Conservation (phyloP, 2,113 vertebrate species). For the Limnothrissa miodon region DNA sequence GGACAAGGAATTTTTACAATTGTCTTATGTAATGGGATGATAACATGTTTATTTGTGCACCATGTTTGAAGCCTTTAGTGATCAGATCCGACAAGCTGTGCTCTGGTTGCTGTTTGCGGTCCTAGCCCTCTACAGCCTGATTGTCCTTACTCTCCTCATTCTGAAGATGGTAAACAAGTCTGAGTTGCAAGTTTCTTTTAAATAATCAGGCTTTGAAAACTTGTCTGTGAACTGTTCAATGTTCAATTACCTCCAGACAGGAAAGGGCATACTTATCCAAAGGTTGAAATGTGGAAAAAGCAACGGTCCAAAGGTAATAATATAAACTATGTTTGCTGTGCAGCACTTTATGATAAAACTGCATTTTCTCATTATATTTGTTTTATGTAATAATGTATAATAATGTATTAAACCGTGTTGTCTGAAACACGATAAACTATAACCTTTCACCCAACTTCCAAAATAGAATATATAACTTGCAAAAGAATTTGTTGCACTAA, state of each 20-base stretch:
- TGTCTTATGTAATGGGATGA: not conserved
- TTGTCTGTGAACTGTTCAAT: not conserved
- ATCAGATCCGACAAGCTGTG: constrained; percentile 2
- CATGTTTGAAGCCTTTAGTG: not conserved
- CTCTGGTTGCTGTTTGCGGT: constrained; percentile 50
- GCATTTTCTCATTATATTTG: not conserved
- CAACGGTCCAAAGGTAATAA: constrained; percentile 33
- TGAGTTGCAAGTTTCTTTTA: not conserved
- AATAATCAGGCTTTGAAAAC: not conserved
- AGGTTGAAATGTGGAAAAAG: constrained; percentile 16
- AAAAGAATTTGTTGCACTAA: too few species aligned
- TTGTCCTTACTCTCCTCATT: constrained; percentile 48
- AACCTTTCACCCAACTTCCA: too few species aligned
- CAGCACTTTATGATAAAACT: not conserved
- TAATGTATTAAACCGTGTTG: not conserved
- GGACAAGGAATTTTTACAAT: not conserved
- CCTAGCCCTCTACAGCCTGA: constrained; percentile 53
- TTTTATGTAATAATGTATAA: too few species aligned
- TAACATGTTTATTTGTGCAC: not conserved
- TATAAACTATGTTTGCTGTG: not conserved
- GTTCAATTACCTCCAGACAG: constrained; percentile 44
- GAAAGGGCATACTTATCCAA: constrained; percentile 22
- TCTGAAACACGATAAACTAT: too few species aligned
- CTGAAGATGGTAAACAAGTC: constrained; percentile 59
- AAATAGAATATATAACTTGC: too few species aligned